These are phyloP conservation scores for Hypolimnas misippus DNA, from an alignment of 2,888 invertebrate genomes.

Conservation along the genomic window DNA sequence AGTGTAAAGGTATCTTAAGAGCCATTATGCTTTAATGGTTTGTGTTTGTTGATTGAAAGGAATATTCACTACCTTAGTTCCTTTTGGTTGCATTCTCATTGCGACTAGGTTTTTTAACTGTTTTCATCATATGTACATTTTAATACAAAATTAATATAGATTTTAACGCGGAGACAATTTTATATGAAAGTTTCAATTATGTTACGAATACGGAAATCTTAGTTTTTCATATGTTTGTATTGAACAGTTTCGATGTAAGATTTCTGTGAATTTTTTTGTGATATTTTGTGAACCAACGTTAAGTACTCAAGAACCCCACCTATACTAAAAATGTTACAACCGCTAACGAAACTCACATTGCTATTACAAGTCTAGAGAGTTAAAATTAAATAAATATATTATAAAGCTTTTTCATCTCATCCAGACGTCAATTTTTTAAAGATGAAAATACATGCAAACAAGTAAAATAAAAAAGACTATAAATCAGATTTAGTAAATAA, in stretches of 20 bases:
- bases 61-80: constrained; percentile 2
- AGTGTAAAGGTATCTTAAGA: constrained; percentile 20
- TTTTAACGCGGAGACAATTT: constrained; percentile 4
- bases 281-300: background rate
- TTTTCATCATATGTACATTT: constrained; percentile 1
- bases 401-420: too few species aligned
- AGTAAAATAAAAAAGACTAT: too few species aligned
- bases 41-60: background rate
- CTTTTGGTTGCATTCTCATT: background rate
- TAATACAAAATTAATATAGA: constrained; percentile 4
- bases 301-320: constrained; percentile 23
- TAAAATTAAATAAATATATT: too few species aligned
- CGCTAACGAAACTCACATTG: constrained; percentile 17
- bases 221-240: background rate
- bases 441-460: too few species aligned
- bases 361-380: too few species aligned
- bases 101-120: background rate
- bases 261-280: constrained; percentile 4
- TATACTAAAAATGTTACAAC: constrained; percentile 3
- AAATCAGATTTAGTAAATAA: too few species aligned
- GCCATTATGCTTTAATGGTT: constrained; percentile 10
- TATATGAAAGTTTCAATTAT: background rate
- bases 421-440: too few species aligned
- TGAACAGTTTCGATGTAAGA: background rate
- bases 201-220: background rate